Evolutionary conservation across 2,888 invertebrate genomes (phyloP), one percentile per base, ranked within the genome.

Genomic region (Agrochola lota): DNA sequence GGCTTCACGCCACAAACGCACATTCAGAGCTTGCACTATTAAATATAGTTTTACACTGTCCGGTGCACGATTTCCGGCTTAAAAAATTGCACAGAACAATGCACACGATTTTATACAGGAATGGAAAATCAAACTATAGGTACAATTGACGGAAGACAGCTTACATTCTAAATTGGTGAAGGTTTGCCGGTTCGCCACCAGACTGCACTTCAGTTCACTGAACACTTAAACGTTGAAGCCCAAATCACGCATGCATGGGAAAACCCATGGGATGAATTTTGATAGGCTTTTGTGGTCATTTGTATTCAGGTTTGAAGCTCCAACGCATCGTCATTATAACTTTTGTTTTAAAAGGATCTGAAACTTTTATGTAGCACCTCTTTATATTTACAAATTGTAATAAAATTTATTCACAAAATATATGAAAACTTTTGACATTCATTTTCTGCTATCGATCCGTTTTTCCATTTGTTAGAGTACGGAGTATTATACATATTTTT

Each of bases 111-210:
- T 80, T 85, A 75, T 73, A 83, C 71, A 88, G 91, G 91, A 91
- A 91, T 91, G 91, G 80, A 84, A 87, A 89, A 84, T 86, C 81
- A 88, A 86, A 85, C 77, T 87, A 87, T 80, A 87, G 87, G 84
- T 85, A 91, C 85, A 88, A 85, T 85, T 86, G 86, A 86, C 84
- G 87, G 88, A 90, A 91, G 90, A 90, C 86, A 84, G 74, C 89
- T 89, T 91, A 90, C 78, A 78, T 81, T 77, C 86, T 91, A 89
- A 87, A 83, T 85, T 82, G 80, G 83, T 85, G 85, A 83, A 87
- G 72, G 66, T 77, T 67, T 59, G 77, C 66, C 43, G 52, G 72
- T 77, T 79, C 76, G 79, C 78, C 85, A 90, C 64, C 79, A 81
- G 80, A 59, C 67, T 69, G 72, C 63, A 80, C 79, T 80, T 80